Evolutionary conservation across 2,888 invertebrate species (phyloP).

Genomic region (Micoletzkya japonica): DNA sequence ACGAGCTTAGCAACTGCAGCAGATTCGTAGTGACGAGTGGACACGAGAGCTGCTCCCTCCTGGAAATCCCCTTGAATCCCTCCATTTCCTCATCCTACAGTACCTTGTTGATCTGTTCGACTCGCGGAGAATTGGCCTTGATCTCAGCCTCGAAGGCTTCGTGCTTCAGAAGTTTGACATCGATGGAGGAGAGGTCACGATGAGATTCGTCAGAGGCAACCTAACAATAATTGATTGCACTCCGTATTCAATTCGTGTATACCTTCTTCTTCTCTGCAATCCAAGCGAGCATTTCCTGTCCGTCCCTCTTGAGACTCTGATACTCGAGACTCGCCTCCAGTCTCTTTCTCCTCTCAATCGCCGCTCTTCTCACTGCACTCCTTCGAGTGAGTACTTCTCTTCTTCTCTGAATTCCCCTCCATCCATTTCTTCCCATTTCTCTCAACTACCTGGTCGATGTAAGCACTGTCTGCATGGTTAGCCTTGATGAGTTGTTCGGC

Average conservation of each 20-base stretch:
- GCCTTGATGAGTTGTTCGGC: constrained; percentile 80
- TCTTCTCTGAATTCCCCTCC: constrained; percentile 65
- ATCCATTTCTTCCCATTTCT: background rate
- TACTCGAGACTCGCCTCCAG: constrained; percentile 83
- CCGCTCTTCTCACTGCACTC: constrained; percentile 71
- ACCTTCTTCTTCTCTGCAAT: constrained; percentile 87
- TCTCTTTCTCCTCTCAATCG: constrained; percentile 75
- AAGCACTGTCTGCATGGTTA: constrained; percentile 68
- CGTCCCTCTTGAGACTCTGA: constrained; percentile 89
- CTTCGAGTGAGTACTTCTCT: constrained; percentile 72
- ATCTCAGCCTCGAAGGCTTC: constrained; percentile 69
- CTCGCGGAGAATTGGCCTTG: constrained; percentile 66
- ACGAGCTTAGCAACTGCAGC: constrained; percentile 75
- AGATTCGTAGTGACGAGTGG: constrained; percentile 75
- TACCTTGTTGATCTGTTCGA: constrained; percentile 65
- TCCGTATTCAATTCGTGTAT: background rate
- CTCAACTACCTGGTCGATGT: constrained; percentile 45
- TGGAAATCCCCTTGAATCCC: constrained; percentile 42
- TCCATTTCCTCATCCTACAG: constrained; percentile 1
- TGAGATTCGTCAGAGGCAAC: constrained; percentile 44
- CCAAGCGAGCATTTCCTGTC: constrained; percentile 82
- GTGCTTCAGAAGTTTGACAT: constrained; percentile 67
- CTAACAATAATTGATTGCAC: constrained; percentile 12
- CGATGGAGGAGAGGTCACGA: constrained; percentile 69
- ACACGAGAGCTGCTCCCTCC: constrained; percentile 76